A percentile compares a stretch with the other conserved stretches of the same genome.
Conservation (phyloP, 2,113 vertebrate species). For the Carollia perspicillata region DNA sequence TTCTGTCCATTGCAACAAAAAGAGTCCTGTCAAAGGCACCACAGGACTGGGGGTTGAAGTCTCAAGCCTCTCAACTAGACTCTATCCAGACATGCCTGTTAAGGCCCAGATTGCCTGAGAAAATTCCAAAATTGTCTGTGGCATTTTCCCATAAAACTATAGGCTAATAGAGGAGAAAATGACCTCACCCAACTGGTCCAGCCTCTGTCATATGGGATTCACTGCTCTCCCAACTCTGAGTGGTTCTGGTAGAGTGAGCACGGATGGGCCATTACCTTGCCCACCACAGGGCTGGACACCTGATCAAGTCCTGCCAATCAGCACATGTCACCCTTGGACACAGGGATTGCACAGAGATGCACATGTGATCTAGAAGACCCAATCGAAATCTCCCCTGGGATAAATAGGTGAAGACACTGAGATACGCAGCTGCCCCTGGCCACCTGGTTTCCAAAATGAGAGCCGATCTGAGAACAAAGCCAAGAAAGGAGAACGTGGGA, state of each 20-base stretch:
- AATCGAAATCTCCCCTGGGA: neutral
- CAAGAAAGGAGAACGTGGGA: neutral
- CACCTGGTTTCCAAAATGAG: neutral
- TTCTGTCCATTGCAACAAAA: neutral
- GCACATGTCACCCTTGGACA: neutral
- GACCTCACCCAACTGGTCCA: neutral
- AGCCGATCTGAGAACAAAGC: neutral
- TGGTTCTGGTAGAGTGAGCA: neutral
- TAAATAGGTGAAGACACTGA: neutral
- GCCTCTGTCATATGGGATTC: neutral
- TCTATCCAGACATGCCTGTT: neutral
- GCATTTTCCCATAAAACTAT: neutral
- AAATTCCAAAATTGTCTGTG: neutral
- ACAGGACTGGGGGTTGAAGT: neutral
- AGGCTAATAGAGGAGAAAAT: neutral
- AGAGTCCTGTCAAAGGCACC: neutral
- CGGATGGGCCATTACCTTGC: neutral
- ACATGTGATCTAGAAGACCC: neutral
- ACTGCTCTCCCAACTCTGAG: neutral
- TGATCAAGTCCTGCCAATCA: neutral
- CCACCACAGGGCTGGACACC: neutral
- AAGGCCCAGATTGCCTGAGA: neutral
- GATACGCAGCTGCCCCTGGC: neutral
- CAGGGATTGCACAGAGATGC: neutral
- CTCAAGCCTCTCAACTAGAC: neutral